Evolutionary conservation across 2,113 vertebrate genomes (phyloP).

Genomic region (Sapajus apella): DNA sequence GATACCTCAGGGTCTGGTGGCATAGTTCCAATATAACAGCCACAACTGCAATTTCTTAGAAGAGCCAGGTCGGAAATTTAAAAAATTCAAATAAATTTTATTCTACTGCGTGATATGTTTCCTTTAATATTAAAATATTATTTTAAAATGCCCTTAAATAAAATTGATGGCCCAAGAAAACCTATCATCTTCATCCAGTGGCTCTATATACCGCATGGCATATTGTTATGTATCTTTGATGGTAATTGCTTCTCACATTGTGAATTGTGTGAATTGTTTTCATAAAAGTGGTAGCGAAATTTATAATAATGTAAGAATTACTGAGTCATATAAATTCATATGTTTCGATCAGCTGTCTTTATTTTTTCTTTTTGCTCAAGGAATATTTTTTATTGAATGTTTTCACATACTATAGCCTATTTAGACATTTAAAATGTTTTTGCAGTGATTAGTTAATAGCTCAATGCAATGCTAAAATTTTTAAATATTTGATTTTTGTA

Average conservation of each 20-base stretch:
- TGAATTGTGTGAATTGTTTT: not conserved
- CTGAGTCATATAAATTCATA: not conserved
- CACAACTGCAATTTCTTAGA: conserved; percentile 44
- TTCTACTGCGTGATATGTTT: not conserved
- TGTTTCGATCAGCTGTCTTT: not conserved
- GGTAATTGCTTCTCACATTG: not conserved
- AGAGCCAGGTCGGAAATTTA: not conserved
- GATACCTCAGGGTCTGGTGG: not conserved
- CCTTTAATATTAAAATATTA: conserved; percentile 4
- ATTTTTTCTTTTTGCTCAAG: not conserved
- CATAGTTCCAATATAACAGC: not conserved
- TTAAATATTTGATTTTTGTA: not conserved
- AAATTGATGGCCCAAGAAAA: not conserved
- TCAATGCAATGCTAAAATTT: not conserved
- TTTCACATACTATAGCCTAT: not conserved
- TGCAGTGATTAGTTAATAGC: not conserved
- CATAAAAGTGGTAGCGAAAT: not conserved
- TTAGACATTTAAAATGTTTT: not conserved
- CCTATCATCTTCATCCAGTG: not conserved
- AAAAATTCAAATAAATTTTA: conserved; percentile 45
- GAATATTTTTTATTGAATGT: not conserved
- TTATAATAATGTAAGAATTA: not conserved
- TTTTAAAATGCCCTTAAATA: conserved; percentile 1
- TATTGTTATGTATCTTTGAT: not conserved
- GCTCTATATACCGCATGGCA: not conserved